Evolutionary conservation across 2,113 vertebrate species (phyloP).

Genomic region (Vimba vimba): DNA sequence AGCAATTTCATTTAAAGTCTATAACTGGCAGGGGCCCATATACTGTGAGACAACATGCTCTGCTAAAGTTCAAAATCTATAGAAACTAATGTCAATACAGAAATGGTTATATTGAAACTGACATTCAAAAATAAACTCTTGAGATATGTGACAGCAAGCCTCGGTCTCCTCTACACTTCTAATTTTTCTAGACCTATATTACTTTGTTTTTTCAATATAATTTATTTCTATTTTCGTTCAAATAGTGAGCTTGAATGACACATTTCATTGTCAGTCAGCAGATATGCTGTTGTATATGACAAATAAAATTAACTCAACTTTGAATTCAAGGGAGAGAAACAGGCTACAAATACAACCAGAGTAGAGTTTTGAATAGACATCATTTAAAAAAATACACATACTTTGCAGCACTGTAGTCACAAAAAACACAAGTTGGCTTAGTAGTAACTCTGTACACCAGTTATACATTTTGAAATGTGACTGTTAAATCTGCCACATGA

Average conservation of each 20-base stretch:
- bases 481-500: neutral
- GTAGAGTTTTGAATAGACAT: neutral
- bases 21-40: neutral
- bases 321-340: neutral
- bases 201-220: neutral
- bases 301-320: slow-evolving; percentile 1
- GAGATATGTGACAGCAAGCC: neutral
- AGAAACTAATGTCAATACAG: neutral
- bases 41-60: neutral
- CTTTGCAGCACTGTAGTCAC: neutral
- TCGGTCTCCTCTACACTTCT: neutral
- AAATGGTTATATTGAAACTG: neutral
- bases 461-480: neutral
- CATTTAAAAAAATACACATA: neutral
- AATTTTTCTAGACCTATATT: neutral
- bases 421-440: neutral
- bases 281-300: neutral
- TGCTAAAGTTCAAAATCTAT: neutral
- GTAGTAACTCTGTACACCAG: neutral
- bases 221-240: neutral
- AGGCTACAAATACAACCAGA: neutral
- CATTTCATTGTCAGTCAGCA: neutral
- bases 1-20: neutral
- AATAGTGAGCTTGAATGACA: neutral
- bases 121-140: neutral